A percentile compares a stretch with the other conserved stretches of the same genome.
Conservation (phyloP, 2,113 vertebrate species). For the Lanius collurio region DNA sequence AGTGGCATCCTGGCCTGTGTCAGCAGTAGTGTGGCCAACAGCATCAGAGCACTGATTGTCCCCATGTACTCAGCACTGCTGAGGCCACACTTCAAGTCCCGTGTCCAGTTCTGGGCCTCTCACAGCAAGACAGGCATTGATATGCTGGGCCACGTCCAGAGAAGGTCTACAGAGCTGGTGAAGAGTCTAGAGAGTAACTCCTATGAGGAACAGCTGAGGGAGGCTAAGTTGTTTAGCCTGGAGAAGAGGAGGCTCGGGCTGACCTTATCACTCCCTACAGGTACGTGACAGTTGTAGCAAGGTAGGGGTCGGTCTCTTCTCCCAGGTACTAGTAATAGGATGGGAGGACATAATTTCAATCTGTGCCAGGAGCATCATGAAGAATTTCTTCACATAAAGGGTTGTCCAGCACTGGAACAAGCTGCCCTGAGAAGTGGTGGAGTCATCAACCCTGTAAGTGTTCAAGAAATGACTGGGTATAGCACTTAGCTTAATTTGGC, state of each 20-base stretch:
- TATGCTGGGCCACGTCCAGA: neutral
- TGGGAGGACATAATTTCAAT: neutral
- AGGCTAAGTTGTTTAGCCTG: neutral
- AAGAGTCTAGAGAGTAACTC: neutral
- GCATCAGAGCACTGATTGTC: neutral
- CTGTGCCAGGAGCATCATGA: neutral
- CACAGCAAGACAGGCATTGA: neutral
- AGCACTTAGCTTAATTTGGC: too few relatives aligned
- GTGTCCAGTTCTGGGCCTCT: neutral
- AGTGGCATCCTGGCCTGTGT: neutral
- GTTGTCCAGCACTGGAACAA: neutral
- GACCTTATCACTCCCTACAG: neutral
- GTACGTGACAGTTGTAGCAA: neutral
- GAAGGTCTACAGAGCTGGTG: neutral
- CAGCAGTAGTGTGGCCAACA: neutral
- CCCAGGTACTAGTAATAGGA: neutral
- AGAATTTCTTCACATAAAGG: neutral
- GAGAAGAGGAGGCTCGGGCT: neutral
- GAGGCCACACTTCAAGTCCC: accelerated
- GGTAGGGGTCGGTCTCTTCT: neutral
- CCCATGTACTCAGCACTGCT: neutral
- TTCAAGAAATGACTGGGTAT: neutral
- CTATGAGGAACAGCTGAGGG: neutral
- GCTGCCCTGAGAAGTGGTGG: neutral
- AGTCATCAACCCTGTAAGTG: neutral